A percentile compares a stretch with the other conserved stretches of the same genome.
Evolutionary conservation across 1,140 invertebrate species (phyloP).

Genomic region (Cydia strobilella): DNA sequence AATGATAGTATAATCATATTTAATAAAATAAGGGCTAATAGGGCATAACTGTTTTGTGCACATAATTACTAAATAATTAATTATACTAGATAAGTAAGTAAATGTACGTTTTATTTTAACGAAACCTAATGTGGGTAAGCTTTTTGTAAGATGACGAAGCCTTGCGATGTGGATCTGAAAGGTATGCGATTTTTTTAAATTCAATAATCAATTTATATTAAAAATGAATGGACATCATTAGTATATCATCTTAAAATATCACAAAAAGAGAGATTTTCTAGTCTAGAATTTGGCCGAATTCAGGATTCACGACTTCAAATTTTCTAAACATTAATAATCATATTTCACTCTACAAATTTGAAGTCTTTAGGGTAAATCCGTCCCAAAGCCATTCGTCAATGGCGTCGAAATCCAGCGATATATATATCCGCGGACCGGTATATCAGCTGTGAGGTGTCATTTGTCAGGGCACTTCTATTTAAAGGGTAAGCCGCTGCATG

Average conservation of each 20-base stretch:
- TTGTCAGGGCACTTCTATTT: slow-evolving; percentile 50
- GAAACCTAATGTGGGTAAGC: no score
- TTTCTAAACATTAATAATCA: slow-evolving; percentile 3
- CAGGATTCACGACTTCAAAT: background rate
- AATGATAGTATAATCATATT: no score
- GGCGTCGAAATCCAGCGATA: slow-evolving; percentile 44
- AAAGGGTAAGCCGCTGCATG: slow-evolving; percentile 37
- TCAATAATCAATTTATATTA: no score
- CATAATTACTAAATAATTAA: no score
- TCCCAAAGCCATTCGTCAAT: slow-evolving; percentile 35
- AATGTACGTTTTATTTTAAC: no score
- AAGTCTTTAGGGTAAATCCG: slow-evolving; percentile 8
- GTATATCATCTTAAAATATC: background rate
- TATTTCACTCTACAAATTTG: slow-evolving; percentile 15
- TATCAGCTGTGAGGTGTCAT: slow-evolving; percentile 50
- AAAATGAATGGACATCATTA: no score
- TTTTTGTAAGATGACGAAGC: no score
- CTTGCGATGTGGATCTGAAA: no score
- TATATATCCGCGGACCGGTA: slow-evolving; percentile 51
- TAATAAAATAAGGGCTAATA: no score
- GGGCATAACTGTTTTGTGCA: no score
- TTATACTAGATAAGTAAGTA: no score
- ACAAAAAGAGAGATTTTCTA: background rate
- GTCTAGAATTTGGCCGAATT: background rate
- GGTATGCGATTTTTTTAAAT: no score